A percentile compares a stretch with the other conserved stretches of the same genome.
Evolutionary conservation across 2,888 invertebrate genomes (phyloP).

Genomic region (Pantelozetes paolii): DNA sequence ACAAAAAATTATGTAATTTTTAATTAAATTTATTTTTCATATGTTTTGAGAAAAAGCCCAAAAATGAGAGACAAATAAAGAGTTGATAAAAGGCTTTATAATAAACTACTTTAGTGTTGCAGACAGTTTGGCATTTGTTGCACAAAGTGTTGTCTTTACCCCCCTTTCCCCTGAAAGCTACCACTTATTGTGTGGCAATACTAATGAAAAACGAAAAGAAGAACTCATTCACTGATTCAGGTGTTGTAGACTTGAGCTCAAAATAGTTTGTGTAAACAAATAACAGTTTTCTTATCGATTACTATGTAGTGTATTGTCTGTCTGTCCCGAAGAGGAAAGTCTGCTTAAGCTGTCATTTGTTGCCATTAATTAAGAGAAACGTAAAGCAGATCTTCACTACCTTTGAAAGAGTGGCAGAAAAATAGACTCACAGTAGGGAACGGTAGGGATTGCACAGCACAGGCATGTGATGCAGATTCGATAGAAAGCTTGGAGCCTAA

Average conservation of each 20-base stretch:
- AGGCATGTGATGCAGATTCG: background rate
- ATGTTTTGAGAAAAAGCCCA: background rate
- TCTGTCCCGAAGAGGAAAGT: slow-evolving; percentile 31
- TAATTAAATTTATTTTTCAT: too few species aligned
- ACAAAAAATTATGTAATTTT: too few species aligned
- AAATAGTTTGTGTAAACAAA: slow-evolving; percentile 27
- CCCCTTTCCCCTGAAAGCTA: background rate
- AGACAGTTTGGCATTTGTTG: slow-evolving; percentile 1
- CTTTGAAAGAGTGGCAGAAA: slow-evolving; percentile 14
- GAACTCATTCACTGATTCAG: slow-evolving; percentile 20
- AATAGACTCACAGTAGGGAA: slow-evolving; percentile 15
- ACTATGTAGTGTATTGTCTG: slow-evolving; percentile 13
- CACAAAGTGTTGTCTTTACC: background rate
- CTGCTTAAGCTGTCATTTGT: slow-evolving; percentile 26
- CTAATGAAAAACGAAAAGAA: background rate
- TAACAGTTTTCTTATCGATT: slow-evolving; percentile 13
- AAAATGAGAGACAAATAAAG: background rate
- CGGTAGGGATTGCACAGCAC: slow-evolving; percentile 1
- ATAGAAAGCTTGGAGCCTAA: slow-evolving; percentile 30
- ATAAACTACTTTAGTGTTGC: background rate
- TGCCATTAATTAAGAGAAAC: slow-evolving; percentile 30
- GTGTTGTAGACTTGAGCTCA: slow-evolving; percentile 15
- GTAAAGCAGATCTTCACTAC: slow-evolving; percentile 26
- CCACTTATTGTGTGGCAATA: slow-evolving; percentile 21
- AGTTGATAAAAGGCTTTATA: background rate